Evolutionary conservation across 2,113 vertebrate species (phyloP).

Genomic region (Diphyllodes magnificus): DNA sequence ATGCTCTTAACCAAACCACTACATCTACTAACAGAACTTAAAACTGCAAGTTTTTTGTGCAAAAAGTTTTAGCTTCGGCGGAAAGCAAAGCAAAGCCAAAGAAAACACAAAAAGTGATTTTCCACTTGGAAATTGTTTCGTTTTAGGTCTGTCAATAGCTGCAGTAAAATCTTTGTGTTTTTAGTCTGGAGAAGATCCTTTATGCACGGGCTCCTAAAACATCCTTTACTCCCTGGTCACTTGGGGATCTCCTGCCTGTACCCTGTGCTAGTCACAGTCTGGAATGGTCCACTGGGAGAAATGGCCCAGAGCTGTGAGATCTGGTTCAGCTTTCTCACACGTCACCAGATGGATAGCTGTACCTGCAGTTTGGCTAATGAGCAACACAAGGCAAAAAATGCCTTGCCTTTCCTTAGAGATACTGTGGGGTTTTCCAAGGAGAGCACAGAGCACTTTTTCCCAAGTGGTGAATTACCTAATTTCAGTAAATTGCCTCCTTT

Average conservation of each 20-base stretch:
- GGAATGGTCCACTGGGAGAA: background rate
- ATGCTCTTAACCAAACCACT: background rate
- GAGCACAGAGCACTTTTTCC: background rate
- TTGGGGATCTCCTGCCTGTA: background rate
- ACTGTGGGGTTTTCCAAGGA: background rate
- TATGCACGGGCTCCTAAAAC: background rate
- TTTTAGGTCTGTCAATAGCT: background rate
- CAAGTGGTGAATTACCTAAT: slow-evolving; percentile 38
- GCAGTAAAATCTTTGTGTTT: background rate
- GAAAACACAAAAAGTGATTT: background rate
- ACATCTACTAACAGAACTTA: accelerated
- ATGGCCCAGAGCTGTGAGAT: background rate
- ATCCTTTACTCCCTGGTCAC: background rate
- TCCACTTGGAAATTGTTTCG: background rate
- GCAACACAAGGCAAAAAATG: background rate
- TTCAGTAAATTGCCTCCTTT: slow-evolving; percentile 50
- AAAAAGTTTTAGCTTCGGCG: background rate
- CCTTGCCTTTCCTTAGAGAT: background rate
- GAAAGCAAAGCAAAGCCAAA: background rate
- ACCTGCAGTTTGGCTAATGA: background rate
- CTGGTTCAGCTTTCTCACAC: background rate
- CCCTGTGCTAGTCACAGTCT: background rate
- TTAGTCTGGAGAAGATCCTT: background rate
- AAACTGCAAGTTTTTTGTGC: background rate
- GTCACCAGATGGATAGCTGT: background rate